Conservation (phyloP, 2,113 vertebrate species). For the Xiphophorus couchianus region DNA sequence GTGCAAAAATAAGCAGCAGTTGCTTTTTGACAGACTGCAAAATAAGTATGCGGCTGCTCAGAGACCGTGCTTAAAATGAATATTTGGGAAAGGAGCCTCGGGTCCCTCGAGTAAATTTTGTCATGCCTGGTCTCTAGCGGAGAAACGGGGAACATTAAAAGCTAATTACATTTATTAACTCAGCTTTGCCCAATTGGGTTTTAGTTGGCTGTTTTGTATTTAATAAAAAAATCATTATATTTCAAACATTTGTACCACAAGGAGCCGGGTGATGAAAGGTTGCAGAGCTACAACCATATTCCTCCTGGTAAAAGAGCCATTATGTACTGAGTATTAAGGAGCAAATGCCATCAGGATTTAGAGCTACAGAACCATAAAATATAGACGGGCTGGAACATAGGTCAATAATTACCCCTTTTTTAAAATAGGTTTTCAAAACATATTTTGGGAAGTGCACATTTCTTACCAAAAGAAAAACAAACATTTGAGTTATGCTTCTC, state of each 20-base stretch:
- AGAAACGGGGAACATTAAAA: conserved; percentile 45
- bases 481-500: too few relatives aligned
- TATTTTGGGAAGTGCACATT: too few relatives aligned
- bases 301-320: too few relatives aligned
- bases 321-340: too few relatives aligned
- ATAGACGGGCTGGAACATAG: too few relatives aligned
- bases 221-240: not conserved
- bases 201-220: not conserved
- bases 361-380: too few relatives aligned
- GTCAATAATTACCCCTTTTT: too few relatives aligned
- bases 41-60: conserved; percentile 26
- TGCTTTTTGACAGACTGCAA: conserved; percentile 39
- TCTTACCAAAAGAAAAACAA: too few relatives aligned
- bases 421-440: too few relatives aligned
- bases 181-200: not conserved
- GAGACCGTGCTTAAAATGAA: conserved; percentile 30
- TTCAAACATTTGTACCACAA: not conserved
- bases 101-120: conserved; percentile 17
- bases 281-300: too few relatives aligned
- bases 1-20: conserved; percentile 36
- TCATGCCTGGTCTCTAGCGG: conserved; percentile 30
- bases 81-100: conserved; percentile 54
- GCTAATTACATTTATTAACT: conserved; percentile 47
- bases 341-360: too few relatives aligned
- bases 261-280: too few relatives aligned